Evolutionary conservation across 2,113 vertebrate species (phyloP).

Genomic region (Neodontobutis hainanensis): DNA sequence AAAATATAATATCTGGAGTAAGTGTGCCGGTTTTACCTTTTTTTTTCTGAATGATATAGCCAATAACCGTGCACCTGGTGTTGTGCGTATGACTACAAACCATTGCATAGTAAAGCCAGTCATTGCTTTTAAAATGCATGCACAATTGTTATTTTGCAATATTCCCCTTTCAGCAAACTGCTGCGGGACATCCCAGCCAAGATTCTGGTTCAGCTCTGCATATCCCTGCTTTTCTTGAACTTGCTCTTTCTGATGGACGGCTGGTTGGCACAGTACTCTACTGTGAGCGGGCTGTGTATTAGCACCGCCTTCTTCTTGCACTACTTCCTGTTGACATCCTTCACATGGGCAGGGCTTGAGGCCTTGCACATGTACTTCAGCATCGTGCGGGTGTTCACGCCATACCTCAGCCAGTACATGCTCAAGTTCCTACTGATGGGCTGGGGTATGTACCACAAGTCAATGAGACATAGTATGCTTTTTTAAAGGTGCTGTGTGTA

Average conservation of each 20-base stretch:
- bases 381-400: constrained; percentile 89
- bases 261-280: constrained; percentile 85
- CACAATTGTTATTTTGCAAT: neutral
- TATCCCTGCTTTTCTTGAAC: constrained; percentile 88
- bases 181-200: constrained; percentile 93
- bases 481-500: neutral
- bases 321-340: constrained; percentile 94
- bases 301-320: constrained; percentile 92
- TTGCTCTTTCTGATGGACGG: constrained; percentile 89
- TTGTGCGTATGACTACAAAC: too few species aligned
- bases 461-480: neutral
- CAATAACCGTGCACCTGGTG: too few species aligned
- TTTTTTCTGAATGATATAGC: too few species aligned
- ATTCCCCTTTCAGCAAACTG: constrained; percentile 83
- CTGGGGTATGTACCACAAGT: constrained; percentile 83
- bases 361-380: constrained; percentile 97
- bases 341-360: constrained; percentile 98
- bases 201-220: constrained; percentile 93
- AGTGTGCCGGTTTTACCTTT: too few species aligned
- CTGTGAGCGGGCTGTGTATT: constrained; percentile 82
- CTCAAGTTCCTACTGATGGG: constrained; percentile 90
- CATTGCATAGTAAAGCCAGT: too few species aligned
- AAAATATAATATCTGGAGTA: too few species aligned
- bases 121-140: neutral
- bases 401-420: constrained; percentile 90